Percentiles rank a stretch among this genome's conserved stretches.
These are phyloP conservation scores for Triplophysa siluroides DNA, from an alignment of 2,113 vertebrate species.

Conservation along the genomic window DNA sequence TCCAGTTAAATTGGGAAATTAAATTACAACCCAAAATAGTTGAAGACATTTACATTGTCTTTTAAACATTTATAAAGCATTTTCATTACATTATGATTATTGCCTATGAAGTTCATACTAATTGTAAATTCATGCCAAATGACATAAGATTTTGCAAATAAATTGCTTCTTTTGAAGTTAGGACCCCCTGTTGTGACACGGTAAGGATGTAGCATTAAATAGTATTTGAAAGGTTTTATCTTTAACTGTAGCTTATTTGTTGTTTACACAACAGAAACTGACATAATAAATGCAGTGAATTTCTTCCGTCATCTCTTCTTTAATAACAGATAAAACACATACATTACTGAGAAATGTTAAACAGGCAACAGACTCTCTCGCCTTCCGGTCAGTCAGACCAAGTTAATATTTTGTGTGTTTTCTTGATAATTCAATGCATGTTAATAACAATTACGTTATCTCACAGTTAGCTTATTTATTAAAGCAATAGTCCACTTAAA, in stretches of 20 bases:
- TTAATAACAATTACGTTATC: neutral
- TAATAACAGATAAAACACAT: neutral
- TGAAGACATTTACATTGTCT: neutral
- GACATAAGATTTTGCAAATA: neutral
- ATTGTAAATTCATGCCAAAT: neutral
- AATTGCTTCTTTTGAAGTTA: neutral
- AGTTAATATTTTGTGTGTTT: neutral
- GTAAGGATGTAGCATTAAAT: conserved; percentile 12
- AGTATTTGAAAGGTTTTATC: neutral
- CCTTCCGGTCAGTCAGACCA: neutral
- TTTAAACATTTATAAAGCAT: neutral
- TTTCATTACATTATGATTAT: neutral
- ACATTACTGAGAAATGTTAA: neutral
- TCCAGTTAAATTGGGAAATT: neutral
- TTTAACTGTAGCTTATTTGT: neutral
- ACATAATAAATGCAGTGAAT: neutral
- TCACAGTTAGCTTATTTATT: neutral
- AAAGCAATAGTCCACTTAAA: conserved; percentile 1
- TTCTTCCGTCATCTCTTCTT: neutral
- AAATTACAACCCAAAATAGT: neutral
- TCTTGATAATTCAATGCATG: neutral
- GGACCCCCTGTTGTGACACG: neutral
- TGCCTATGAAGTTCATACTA: too few relatives aligned
- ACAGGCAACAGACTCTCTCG: neutral
- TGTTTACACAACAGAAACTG: neutral